These are phyloP conservation scores for Temnothorax longispinosus DNA, from an alignment of 1,140 invertebrate species.

Conservation along the genomic window DNA sequence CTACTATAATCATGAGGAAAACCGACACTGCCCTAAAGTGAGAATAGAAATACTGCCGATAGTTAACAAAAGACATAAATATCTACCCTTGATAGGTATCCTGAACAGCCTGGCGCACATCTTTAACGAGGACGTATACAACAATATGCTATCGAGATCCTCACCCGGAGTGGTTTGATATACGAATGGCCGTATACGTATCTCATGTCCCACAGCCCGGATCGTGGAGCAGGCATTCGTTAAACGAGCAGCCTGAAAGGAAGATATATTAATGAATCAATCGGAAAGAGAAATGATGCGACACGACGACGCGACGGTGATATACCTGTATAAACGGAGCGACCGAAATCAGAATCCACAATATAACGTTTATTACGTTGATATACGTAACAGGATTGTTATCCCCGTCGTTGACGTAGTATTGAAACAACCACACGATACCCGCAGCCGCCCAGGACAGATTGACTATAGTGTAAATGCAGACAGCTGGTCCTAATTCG, in stretches of 20 bases:
- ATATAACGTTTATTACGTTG: constrained; percentile 88
- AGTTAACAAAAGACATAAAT: constrained; percentile 89
- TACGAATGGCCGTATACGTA: constrained; percentile 91
- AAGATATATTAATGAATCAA: constrained; percentile 58
- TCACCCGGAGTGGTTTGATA: constrained; percentile 91
- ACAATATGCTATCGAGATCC: constrained; percentile 91
- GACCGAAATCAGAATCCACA: constrained; percentile 90
- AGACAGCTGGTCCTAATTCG: constrained; percentile 90
- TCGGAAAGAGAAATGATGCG: not conserved
- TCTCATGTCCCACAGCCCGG: constrained; percentile 91
- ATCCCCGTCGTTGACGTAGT: constrained; percentile 85
- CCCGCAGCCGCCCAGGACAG: constrained; percentile 90
- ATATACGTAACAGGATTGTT: constrained; percentile 87
- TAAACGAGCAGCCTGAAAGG: constrained; percentile 91
- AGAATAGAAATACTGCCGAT: constrained; percentile 87
- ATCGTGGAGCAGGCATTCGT: constrained; percentile 90
- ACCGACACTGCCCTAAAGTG: constrained; percentile 89
- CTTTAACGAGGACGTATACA: constrained; percentile 91
- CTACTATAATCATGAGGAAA: constrained; percentile 71
- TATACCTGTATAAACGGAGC: constrained; percentile 90
- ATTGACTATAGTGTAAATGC: constrained; percentile 91
- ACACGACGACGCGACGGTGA: not conserved
- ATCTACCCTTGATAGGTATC: constrained; percentile 89
- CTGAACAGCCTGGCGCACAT: constrained; percentile 91
- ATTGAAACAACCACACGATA: constrained; percentile 88